Conservation (phyloP, 2,888 invertebrate species). For the Pseudoips prasinana region DNA sequence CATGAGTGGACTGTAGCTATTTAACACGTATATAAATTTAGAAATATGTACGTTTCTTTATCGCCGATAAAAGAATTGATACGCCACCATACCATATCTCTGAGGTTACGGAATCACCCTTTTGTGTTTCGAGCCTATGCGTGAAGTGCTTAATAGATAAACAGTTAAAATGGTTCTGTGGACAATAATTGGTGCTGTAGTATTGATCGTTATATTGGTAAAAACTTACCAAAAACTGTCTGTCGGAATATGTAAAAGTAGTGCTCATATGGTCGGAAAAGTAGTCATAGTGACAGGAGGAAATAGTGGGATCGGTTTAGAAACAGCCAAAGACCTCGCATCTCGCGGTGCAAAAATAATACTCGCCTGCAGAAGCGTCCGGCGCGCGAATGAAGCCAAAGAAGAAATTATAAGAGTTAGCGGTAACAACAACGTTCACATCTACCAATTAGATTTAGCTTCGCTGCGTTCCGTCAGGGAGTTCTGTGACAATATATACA, state of each 20-base stretch:
- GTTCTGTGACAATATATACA: conserved; percentile 79
- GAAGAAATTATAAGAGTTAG: conserved; percentile 61
- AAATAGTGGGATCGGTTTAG: conserved; percentile 77
- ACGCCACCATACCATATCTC: conserved; percentile 24
- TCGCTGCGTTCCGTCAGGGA: conserved; percentile 74
- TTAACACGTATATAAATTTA: conserved; percentile 23
- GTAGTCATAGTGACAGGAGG: conserved; percentile 72
- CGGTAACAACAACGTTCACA: conserved; percentile 60
- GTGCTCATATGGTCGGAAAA: conserved; percentile 73
- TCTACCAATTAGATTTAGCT: conserved; percentile 63
- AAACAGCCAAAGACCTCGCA: conserved; percentile 77
- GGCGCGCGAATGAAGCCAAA: conserved; percentile 58
- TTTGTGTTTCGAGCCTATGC: conserved; percentile 10
- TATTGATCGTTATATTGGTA: conserved; percentile 42
- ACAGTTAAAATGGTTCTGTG: conserved; percentile 44
- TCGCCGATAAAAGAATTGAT: conserved; percentile 40
- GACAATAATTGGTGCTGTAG: conserved; percentile 34
- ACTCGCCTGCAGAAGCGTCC: conserved; percentile 72
- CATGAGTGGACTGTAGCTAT: conserved; percentile 28
- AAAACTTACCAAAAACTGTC: conserved; percentile 70
- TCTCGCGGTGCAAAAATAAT: conserved; percentile 75
- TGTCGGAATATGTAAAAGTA: conserved; percentile 63
- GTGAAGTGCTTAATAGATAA: conserved; percentile 11
- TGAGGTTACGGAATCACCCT: conserved; percentile 29
- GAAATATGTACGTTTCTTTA: conserved; percentile 24